phyloP scores from a whole-genome alignment of 2,113 vertebrate genomes.

The Panthera uncia region DNA sequence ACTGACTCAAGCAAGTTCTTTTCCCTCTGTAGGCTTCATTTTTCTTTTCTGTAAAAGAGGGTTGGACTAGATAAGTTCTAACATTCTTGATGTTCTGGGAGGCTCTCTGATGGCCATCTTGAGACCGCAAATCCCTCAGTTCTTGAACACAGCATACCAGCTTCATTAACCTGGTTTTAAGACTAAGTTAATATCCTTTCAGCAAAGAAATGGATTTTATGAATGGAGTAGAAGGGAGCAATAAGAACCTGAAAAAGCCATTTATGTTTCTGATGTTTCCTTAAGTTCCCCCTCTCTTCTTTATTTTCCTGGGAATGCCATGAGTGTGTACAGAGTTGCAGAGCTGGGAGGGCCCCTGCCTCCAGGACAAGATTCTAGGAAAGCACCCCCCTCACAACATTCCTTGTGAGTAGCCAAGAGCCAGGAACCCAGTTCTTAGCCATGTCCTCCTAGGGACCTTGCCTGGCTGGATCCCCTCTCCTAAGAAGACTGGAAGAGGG shows the following conservation, averaged over 20 bases:
- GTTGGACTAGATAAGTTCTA: background rate
- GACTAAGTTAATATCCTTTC: conserved; percentile 25
- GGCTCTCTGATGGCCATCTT: background rate
- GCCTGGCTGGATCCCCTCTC: background rate
- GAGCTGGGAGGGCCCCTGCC: background rate
- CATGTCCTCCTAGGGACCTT: background rate
- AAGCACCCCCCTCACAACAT: background rate
- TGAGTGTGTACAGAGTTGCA: background rate
- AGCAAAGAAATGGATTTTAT: conserved; percentile 33
- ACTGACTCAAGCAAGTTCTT: background rate
- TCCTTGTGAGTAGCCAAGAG: background rate
- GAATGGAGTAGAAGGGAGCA: conserved; percentile 26
- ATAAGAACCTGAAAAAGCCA: conserved; percentile 2
- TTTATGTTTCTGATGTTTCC: background rate
- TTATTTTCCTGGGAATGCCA: conserved; percentile 40
- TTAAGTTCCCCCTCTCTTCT: background rate
- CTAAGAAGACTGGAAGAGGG: background rate
- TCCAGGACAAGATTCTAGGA: background rate
- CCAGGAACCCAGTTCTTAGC: background rate
- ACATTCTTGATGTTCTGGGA: background rate
- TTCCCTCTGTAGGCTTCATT: background rate
- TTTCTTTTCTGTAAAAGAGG: background rate
- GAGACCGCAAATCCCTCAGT: background rate
- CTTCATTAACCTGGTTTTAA: conserved; percentile 19
- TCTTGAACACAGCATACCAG: background rate